Evolutionary conservation across 2,888 invertebrate genomes (phyloP).

Genomic region (Ryuthela nishihirai): DNA sequence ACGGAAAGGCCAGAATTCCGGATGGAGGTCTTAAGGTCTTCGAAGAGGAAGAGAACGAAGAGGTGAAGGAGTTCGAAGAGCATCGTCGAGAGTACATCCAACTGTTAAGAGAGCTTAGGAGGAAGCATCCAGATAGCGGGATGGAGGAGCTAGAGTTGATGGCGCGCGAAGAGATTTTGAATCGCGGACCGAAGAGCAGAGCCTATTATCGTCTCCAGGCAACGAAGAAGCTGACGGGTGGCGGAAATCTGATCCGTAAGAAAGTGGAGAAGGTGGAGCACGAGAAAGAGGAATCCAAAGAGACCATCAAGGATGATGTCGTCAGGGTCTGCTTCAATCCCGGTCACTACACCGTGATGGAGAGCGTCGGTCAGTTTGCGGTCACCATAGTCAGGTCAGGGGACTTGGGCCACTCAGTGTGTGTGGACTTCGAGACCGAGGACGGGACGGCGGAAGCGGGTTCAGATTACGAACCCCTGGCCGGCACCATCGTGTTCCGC

Average conservation of each 20-base stretch:
- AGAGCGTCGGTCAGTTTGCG: conserved; percentile 87
- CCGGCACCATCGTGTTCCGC: conserved; percentile 79
- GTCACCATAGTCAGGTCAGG: conserved; percentile 79
- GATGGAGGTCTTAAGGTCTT: conserved; percentile 51
- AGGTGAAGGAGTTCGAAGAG: conserved; percentile 74
- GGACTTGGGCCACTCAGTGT: conserved; percentile 69
- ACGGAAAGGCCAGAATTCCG: conserved; percentile 43
- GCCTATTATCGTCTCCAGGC: conserved; percentile 82
- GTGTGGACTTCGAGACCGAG: conserved; percentile 90
- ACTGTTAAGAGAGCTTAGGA: conserved; percentile 80
- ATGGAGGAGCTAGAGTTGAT: conserved; percentile 84
- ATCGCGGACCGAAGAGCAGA: conserved; percentile 89
- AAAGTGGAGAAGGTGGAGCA: conserved; percentile 47
- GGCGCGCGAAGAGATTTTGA: conserved; percentile 85
- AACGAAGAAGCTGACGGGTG: conserved; percentile 90
- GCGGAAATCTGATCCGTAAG: conserved; percentile 71
- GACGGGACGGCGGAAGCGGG: conserved; percentile 98
- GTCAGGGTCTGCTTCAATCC: conserved; percentile 86
- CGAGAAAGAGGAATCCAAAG: conserved; percentile 53
- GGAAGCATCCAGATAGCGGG: conserved; percentile 85
- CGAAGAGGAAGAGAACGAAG: conserved; percentile 56
- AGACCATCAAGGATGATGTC: conserved; percentile 52
- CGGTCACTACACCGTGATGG: conserved; percentile 97
- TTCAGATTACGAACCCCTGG: conserved; percentile 84
- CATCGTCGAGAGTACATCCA: conserved; percentile 89